Base-by-base conservation (phyloP, 2,888 invertebrate genomes). In the Mechanitis messenoides region DNA sequence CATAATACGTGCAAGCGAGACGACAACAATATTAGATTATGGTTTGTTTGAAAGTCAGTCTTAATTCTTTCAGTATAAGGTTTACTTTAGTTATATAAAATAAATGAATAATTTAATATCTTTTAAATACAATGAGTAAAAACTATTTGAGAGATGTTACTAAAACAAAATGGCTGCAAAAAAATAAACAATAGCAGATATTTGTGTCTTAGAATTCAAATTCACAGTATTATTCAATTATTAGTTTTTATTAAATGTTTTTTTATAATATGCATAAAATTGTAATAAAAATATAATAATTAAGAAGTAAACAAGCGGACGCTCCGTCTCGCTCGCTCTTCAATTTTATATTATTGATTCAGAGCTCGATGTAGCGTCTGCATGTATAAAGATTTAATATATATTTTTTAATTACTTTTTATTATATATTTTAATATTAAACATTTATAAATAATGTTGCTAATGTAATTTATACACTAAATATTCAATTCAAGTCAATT, bases 281-380 rank as follows among this genome's bases (percentile, higher is more conserved):
- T 7, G 6, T 42, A 42, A 42, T 42, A 42, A 42, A 42, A 42
- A 42, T 42, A 42, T 42, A 42, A 42, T 42, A 42, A 42, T 42
- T 42, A 42, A 42, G 42, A 42, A 42, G 42, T 42, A 42, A 42
- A 42, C 42, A 42, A 42, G 42, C 42, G 42, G 9, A 9, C 9
- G 7, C 42, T 53, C 59, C 11, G 60, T 63, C 76, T 69, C 73
- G 3, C 69, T 80, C 78, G 45, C 61, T 57, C 70, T 84, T 82
- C 84, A 84, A 85, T 84, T 85, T 84, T 83, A 85, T 85, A 85
- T 85, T 87, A 87, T 87, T 83, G 87, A 87, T 87, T 87, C 80
- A 71, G 76, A 78, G 81, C 80, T 78, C 79, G 79, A 5, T 42
- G 81, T 81, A 85, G 68, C 61, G 84, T 72, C 71, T 63, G 80